These are phyloP conservation scores for Nymphalis io DNA, from an alignment of 1,140 invertebrate species.

Conservation along the genomic window DNA sequence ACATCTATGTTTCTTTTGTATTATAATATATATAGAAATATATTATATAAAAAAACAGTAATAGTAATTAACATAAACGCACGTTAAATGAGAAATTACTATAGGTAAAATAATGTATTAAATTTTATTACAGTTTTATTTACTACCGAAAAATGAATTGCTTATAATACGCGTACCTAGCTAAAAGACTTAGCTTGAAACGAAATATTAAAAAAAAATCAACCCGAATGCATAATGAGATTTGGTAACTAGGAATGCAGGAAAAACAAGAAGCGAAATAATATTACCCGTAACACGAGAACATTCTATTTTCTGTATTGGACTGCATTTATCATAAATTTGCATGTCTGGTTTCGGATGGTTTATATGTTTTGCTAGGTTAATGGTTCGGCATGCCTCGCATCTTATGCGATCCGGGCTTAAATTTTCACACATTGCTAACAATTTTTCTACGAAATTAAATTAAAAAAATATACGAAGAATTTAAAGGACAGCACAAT, in stretches of 20 bases:
- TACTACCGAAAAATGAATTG: no score
- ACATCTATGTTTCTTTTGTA: no score
- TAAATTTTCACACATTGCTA: constrained; percentile 62
- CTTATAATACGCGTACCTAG: no score
- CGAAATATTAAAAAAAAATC: background rate
- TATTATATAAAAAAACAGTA: no score
- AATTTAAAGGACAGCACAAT: background rate
- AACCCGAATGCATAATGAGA: background rate
- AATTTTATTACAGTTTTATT: no score
- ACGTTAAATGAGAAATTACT: no score
- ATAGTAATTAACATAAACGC: no score
- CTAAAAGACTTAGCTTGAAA: no score
- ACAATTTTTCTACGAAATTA: background rate
- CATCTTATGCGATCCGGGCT: constrained; percentile 53
- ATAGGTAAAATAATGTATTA: no score
- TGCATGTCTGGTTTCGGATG: constrained; percentile 68
- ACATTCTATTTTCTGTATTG: constrained; percentile 50
- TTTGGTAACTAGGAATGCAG: constrained; percentile 23
- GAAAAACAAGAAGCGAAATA: background rate
- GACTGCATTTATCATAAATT: constrained; percentile 68
- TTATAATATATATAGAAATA: no score
- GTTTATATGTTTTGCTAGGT: constrained; percentile 60
- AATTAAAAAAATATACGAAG: background rate
- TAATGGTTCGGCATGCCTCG: constrained; percentile 70
- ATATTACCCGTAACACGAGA: constrained; percentile 52